Evolutionary conservation across 2,888 invertebrate species (phyloP).

Genomic region (Xestia sexstrigata): DNA sequence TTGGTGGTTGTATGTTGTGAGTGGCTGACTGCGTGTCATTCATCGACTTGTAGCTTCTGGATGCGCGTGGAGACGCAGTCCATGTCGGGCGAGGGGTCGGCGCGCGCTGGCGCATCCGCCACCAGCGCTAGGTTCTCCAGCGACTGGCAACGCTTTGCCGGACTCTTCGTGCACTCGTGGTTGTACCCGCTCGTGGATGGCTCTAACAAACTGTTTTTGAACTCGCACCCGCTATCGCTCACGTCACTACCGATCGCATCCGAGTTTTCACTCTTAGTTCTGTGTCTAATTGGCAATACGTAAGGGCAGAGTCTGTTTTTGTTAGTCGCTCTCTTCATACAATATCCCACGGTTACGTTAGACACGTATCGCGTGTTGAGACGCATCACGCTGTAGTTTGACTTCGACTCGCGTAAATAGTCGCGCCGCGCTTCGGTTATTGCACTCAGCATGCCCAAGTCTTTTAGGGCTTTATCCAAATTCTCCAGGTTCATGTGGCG

Average conservation of each 20-base stretch:
- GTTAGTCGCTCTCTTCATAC: constrained; percentile 88
- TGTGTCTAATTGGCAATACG: constrained; percentile 89
- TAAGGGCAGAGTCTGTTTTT: constrained; percentile 92
- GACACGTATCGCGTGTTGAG: constrained; percentile 92
- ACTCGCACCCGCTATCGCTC: constrained; percentile 79
- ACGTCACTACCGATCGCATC: constrained; percentile 85
- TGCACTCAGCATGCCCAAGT: constrained; percentile 91
- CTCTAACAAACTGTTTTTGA: constrained; percentile 81
- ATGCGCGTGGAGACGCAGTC: constrained; percentile 92
- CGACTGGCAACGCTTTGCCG: constrained; percentile 91
- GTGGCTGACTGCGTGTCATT: constrained; percentile 80
- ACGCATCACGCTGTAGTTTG: constrained; percentile 88
- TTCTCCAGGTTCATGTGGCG: constrained; percentile 89
- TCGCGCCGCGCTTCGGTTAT: constrained; percentile 91
- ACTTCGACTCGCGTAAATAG: constrained; percentile 89
- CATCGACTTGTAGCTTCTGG: constrained; percentile 91
- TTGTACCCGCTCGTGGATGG: constrained; percentile 84
- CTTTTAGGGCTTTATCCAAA: constrained; percentile 91
- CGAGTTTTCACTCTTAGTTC: constrained; percentile 92
- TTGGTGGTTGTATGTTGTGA: constrained; percentile 57
- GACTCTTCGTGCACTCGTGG: constrained; percentile 77
- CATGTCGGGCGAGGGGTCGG: constrained; percentile 89
- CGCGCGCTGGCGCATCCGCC: constrained; percentile 79
- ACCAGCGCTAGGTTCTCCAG: constrained; percentile 90
- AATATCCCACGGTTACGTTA: constrained; percentile 91